Evolutionary conservation across 2,888 invertebrate genomes (phyloP).

Genomic region (Limenitis camilla): DNA sequence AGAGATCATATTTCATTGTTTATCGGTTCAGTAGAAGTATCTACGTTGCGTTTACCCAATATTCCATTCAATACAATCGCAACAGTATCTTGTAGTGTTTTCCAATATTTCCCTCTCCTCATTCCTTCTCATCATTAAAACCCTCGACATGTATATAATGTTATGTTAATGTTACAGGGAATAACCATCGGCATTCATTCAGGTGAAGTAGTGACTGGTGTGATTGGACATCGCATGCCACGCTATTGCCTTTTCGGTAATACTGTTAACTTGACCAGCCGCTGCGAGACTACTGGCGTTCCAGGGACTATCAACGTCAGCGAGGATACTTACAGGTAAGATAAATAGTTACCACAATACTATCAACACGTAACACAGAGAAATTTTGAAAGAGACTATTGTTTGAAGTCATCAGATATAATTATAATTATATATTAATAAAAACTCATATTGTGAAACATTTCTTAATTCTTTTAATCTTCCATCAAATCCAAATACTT

Average conservation of each 20-base stretch:
- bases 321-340: conserved; percentile 90
- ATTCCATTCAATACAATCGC: too few relatives aligned
- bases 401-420: too few relatives aligned
- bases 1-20: too few relatives aligned
- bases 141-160: background rate
- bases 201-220: conserved; percentile 95
- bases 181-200: conserved; percentile 96
- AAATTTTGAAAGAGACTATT: too few relatives aligned
- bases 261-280: conserved; percentile 93
- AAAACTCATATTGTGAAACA: background rate
- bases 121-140: too few relatives aligned
- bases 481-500: conserved; percentile 83
- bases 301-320: conserved; percentile 93
- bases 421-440: background rate
- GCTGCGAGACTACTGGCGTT: conserved; percentile 93
- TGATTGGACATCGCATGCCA: conserved; percentile 95
- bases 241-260: conserved; percentile 95
- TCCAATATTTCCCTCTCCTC: too few relatives aligned
- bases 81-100: too few relatives aligned
- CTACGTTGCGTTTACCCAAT: too few relatives aligned
- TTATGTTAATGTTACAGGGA: conserved; percentile 71
- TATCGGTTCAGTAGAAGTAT: too few relatives aligned
- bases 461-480: conserved; percentile 62
- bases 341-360: background rate
- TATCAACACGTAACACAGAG: too few relatives aligned